These are phyloP conservation scores for Cherax destructor DNA, from an alignment of 1,140 invertebrate species.

Conservation along the genomic window DNA sequence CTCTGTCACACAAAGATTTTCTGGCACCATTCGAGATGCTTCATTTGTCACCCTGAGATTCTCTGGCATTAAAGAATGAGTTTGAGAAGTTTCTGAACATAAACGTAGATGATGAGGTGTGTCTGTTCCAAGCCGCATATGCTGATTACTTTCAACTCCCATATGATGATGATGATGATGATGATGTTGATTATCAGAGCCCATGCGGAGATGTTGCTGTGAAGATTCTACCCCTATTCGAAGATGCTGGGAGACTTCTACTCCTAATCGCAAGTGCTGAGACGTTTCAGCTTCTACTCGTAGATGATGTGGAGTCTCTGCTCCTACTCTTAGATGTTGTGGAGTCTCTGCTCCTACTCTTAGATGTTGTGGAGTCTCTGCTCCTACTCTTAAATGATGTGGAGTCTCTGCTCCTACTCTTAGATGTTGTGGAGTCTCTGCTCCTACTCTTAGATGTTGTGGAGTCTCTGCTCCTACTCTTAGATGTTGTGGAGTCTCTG, in stretches of 20 bases:
- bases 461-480: constrained; percentile 42
- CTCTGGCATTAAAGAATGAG: constrained; percentile 64
- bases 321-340: constrained; percentile 26
- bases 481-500: constrained; percentile 25
- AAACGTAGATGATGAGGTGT: constrained; percentile 54
- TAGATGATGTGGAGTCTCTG: constrained; percentile 37
- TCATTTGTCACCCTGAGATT: constrained; percentile 63
- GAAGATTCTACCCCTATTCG: constrained; percentile 4
- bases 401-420: constrained; percentile 39
- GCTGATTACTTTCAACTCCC: constrained; percentile 26
- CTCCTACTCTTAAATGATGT: constrained; percentile 26
- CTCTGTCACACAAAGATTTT: constrained; percentile 69
- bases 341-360: constrained; percentile 5
- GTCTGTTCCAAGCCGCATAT: constrained; percentile 52
- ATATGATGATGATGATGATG: constrained; percentile 46
- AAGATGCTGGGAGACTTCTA: constrained; percentile 34
- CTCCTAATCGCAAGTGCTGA: constrained; percentile 22
- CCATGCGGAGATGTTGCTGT: constrained; percentile 32
- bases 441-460: constrained; percentile 37
- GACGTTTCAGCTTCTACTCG: constrained; percentile 21
- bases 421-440: constrained; percentile 47
- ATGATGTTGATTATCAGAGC: constrained; percentile 16
- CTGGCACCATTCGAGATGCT: constrained; percentile 64
- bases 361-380: constrained; percentile 43
- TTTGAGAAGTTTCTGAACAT: constrained; percentile 56